Evolutionary conservation across 2,888 invertebrate genomes (phyloP).

Genomic region (Cynaeus angustus): DNA sequence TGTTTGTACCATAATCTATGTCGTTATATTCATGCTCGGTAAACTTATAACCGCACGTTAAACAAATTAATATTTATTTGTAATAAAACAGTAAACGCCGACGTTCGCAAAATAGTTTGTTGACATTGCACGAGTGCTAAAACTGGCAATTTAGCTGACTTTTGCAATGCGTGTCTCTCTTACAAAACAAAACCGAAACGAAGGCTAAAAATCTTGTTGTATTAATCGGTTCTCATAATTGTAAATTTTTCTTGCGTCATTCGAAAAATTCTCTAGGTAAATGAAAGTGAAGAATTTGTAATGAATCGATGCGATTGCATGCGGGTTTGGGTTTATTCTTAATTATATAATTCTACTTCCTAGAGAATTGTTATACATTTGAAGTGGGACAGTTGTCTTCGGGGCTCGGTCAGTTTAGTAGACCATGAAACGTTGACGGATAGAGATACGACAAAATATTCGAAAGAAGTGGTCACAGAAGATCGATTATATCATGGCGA

Average conservation of each 20-base stretch:
- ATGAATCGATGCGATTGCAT: slow-evolving; percentile 6
- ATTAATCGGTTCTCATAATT: slow-evolving; percentile 29
- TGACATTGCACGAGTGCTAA: slow-evolving; percentile 33
- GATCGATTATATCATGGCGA: too few relatives aligned
- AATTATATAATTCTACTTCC: slow-evolving; percentile 13
- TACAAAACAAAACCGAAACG: slow-evolving; percentile 19
- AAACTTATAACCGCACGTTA: slow-evolving; percentile 13
- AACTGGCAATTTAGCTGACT: slow-evolving; percentile 22
- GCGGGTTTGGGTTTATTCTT: not conserved
- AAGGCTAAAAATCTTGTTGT: slow-evolving; percentile 11
- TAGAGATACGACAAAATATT: not conserved
- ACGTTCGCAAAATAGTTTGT: slow-evolving; percentile 41
- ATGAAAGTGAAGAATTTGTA: slow-evolving; percentile 16
- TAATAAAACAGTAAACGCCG: slow-evolving; percentile 41
- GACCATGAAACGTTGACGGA: not conserved
- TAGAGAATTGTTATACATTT: slow-evolving; percentile 17
- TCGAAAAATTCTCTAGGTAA: slow-evolving; percentile 18
- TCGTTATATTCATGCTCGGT: slow-evolving; percentile 2
- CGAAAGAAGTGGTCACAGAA: too few relatives aligned
- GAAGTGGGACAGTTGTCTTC: slow-evolving; percentile 6
- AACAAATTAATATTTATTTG: slow-evolving; percentile 40
- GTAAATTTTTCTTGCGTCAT: slow-evolving; percentile 26
- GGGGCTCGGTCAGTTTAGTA: slow-evolving; percentile 1
- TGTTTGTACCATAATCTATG: slow-evolving; percentile 16
- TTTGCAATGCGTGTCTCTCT: slow-evolving; percentile 34